These are phyloP conservation scores for Karalla daura DNA, from an alignment of 2,797 vertebrate species.

Conservation along the genomic window DNA sequence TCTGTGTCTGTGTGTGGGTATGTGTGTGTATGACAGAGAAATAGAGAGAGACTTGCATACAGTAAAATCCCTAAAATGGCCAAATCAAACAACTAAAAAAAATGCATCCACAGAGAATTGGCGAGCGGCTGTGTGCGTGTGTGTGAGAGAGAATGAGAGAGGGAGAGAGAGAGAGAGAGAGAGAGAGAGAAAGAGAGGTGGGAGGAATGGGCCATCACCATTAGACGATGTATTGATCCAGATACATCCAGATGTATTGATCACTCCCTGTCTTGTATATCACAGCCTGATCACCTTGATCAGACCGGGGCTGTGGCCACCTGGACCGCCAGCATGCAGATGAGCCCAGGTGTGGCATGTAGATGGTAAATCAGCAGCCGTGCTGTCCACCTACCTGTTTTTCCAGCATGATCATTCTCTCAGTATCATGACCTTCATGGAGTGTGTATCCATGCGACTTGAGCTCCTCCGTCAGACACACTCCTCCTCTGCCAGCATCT, in stretches of 20 bases:
- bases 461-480: conserved; percentile 40
- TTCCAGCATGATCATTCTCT: conserved; percentile 86
- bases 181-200: not conserved
- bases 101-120: too few relatives aligned
- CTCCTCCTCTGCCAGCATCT: conserved; percentile 62
- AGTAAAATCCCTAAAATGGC: too few relatives aligned
- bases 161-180: not conserved
- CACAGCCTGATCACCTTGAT: too few relatives aligned
- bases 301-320: too few relatives aligned
- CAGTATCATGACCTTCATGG: conserved; percentile 80
- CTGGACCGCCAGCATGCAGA: conserved; percentile 51
- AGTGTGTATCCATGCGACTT: conserved; percentile 62
- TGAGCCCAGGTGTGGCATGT: conserved; percentile 50
- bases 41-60: too few relatives aligned
- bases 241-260: too few relatives aligned
- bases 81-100: not conserved
- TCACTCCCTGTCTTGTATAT: too few relatives aligned
- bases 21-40: too few relatives aligned
- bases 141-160: conserved; percentile 19
- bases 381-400: conserved; percentile 75
- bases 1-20: too few relatives aligned
- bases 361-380: not conserved
- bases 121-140: too few relatives aligned
- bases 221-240: conserved; percentile 20
- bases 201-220: not conserved